A percentile compares a stretch with the other conserved stretches of the same genome.
phyloP scores from a whole-genome alignment of 1,140 invertebrate species.

The Brachionus paranguensis region DNA sequence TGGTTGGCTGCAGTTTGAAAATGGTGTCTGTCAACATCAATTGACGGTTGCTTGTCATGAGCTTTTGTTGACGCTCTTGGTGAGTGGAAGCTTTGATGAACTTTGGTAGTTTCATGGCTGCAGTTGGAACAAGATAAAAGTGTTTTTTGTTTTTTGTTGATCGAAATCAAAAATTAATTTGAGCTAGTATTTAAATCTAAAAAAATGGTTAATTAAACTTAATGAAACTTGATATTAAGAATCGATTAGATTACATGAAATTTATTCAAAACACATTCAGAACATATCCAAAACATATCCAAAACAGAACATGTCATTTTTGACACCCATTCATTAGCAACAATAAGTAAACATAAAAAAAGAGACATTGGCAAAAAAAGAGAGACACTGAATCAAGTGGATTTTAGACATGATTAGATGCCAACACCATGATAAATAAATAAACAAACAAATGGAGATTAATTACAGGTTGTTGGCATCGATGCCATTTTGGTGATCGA shows the following conservation, averaged over 20 bases:
- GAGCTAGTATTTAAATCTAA: conserved; percentile 3
- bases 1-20: conserved; percentile 12
- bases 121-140: too few relatives aligned
- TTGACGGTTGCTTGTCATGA: not conserved
- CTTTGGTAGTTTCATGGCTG: conserved; percentile 19
- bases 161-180: too few relatives aligned
- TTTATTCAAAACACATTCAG: not conserved
- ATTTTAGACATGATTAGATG: not conserved
- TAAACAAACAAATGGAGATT: conserved; percentile 7
- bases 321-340: conserved; percentile 11
- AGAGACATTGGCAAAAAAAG: not conserved
- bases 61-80: conserved; percentile 27
- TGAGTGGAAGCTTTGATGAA: conserved; percentile 23
- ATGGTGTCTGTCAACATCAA: not conserved
- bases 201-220: not conserved
- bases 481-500: not conserved
- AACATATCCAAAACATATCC: too few relatives aligned
- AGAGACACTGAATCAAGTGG: not conserved
- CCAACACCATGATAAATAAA: not conserved
- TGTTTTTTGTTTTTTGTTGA: too few relatives aligned
- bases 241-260: not conserved
- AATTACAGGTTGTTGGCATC: not conserved
- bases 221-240: conserved; percentile 6
- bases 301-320: not conserved
- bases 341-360: not conserved